These are phyloP conservation scores for Platyrinchus mystaceus DNA, from an alignment of 2,797 vertebrate species.

Conservation along the genomic window DNA sequence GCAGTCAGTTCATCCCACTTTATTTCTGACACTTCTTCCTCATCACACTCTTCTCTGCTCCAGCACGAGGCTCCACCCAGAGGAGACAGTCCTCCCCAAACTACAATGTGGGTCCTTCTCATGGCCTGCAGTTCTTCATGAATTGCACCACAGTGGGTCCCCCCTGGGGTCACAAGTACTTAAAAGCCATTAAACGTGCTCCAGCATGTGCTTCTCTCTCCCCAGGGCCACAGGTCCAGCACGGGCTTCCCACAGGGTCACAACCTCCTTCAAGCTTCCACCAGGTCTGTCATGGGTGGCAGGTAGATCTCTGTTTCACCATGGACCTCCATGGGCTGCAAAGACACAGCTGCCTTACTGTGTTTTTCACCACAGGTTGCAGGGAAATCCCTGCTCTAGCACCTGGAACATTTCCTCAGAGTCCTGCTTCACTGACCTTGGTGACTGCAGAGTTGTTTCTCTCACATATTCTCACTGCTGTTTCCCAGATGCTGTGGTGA, in stretches of 20 bases:
- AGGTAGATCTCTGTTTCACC: neutral
- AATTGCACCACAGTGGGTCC: neutral
- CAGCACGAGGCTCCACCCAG: neutral
- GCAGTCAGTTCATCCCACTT: accelerated
- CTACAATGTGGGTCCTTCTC: neutral
- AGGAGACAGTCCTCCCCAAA: neutral
- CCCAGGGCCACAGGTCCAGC: neutral
- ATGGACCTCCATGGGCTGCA: neutral
- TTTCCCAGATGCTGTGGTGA: neutral
- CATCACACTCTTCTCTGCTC: neutral
- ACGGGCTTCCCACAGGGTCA: neutral
- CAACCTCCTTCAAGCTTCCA: neutral
- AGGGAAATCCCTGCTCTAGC: neutral
- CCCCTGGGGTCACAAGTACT: neutral
- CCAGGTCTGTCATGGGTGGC: neutral
- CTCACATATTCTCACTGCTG: neutral
- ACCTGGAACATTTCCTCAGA: neutral
- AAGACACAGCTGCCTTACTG: neutral
- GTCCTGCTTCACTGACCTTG: neutral
- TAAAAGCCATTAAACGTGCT: neutral
- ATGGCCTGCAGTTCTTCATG: neutral
- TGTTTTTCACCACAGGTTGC: neutral
- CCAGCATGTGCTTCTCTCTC: neutral
- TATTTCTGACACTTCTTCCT: neutral
- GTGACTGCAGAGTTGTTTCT: neutral